phyloP scores from a whole-genome alignment of 2,888 invertebrate species.

The Pseudoips prasinana region DNA sequence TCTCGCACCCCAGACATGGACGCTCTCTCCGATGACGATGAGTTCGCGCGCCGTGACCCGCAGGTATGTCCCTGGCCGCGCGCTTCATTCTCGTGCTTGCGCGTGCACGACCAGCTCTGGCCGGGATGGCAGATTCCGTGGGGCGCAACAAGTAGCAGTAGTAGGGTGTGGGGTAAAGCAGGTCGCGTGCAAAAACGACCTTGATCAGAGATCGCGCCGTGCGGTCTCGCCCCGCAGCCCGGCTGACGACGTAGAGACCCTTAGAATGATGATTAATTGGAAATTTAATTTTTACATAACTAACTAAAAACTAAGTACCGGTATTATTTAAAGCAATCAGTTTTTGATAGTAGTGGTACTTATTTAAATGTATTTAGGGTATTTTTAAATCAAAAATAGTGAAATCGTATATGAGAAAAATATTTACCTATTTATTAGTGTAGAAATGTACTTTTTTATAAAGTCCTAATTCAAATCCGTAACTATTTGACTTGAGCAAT shows the following conservation, averaged over 20 bases:
- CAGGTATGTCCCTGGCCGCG: conserved; percentile 56
- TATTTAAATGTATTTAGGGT: too few relatives aligned
- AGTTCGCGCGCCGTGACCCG: conserved; percentile 69
- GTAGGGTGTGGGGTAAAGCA: conserved; percentile 35
- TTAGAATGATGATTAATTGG: conserved; percentile 27
- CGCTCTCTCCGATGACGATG: conserved; percentile 79
- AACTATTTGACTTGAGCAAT: too few relatives aligned
- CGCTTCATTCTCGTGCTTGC: conserved; percentile 19
- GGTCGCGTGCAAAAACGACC: conserved; percentile 66
- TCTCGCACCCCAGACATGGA: conserved; percentile 61
- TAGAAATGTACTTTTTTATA: too few relatives aligned
- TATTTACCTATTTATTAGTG: too few relatives aligned
- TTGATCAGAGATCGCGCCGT: conserved; percentile 55
- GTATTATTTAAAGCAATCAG: too few relatives aligned
- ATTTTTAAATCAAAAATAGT: too few relatives aligned
- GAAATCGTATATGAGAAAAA: too few relatives aligned
- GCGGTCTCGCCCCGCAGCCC: conserved; percentile 51
- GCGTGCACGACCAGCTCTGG: conserved; percentile 36
- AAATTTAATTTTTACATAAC: conserved; percentile 14
- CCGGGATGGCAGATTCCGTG: conserved; percentile 16
- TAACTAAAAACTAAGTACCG: too few relatives aligned
- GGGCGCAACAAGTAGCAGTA: conserved; percentile 68
- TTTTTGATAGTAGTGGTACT: too few relatives aligned
- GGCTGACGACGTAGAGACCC: conserved; percentile 35
- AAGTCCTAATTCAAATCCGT: too few relatives aligned